A percentile compares a stretch with the other conserved stretches of the same genome.
These are phyloP conservation scores for Lasioglossum lativentre DNA, from an alignment of 2,888 invertebrate species.

Conservation along the genomic window DNA sequence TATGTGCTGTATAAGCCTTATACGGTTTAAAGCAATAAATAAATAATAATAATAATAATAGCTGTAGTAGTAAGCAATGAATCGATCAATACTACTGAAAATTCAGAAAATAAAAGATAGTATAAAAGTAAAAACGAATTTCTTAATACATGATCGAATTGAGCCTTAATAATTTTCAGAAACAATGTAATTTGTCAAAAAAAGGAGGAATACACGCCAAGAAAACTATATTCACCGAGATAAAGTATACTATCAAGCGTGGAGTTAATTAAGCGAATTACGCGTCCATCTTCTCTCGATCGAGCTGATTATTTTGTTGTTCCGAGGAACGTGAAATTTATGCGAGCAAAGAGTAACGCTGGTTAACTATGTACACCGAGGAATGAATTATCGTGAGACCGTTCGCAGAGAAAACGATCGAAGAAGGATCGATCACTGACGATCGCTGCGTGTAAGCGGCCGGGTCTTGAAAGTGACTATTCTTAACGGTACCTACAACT, in stretches of 20 bases:
- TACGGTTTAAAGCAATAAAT: too few species aligned
- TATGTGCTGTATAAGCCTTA: too few species aligned
- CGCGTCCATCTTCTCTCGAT: slow-evolving; percentile 12
- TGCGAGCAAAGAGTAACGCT: slow-evolving; percentile 25
- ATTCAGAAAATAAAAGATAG: too few species aligned
- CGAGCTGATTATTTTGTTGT: slow-evolving; percentile 26
- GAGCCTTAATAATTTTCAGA: not conserved
- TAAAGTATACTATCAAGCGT: not conserved
- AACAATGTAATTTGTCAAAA: not conserved
- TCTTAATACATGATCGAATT: too few species aligned
- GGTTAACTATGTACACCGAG: slow-evolving; percentile 50
- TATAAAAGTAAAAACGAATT: too few species aligned
- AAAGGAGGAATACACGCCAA: not conserved
- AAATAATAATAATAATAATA: too few species aligned
- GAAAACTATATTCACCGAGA: not conserved
- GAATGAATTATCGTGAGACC: slow-evolving; percentile 60
- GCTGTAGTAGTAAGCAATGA: too few species aligned
- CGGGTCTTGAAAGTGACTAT: slow-evolving; percentile 60
- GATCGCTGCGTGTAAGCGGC: slow-evolving; percentile 44
- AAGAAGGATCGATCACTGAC: slow-evolving; percentile 4
- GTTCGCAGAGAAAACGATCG: slow-evolving; percentile 14
- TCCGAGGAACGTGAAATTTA: slow-evolving; percentile 38
- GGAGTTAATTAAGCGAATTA: slow-evolving; percentile 42
- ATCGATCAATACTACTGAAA: too few species aligned
- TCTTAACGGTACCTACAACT: slow-evolving; percentile 61